These are phyloP conservation scores for Aegotheles bennettii DNA, from an alignment of 2,113 vertebrate species.

Conservation along the genomic window DNA sequence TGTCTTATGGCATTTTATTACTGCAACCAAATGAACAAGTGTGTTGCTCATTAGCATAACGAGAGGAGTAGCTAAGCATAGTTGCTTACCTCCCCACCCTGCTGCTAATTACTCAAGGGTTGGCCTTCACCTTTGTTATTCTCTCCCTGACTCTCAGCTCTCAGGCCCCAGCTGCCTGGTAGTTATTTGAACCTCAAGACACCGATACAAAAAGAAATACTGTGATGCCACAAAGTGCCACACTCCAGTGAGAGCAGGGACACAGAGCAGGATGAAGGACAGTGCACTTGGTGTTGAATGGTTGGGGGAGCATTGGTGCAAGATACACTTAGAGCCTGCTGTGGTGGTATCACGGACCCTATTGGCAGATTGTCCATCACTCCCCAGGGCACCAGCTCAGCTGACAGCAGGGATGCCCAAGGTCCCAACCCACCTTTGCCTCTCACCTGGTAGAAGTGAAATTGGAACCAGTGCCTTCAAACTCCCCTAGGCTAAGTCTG, in stretches of 20 bases:
- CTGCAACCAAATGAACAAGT: not conserved
- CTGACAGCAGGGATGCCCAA: accelerated
- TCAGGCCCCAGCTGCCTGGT: not conserved
- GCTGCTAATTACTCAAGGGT: not conserved
- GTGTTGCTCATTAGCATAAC: not conserved
- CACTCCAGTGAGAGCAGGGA: not conserved
- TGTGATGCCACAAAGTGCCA: not conserved
- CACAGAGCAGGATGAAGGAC: not conserved
- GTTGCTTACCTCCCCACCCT: not conserved
- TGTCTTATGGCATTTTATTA: not conserved
- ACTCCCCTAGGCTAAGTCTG: not conserved
- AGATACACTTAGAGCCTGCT: not conserved
- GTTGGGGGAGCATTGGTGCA: not conserved
- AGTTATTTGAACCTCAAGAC: not conserved
- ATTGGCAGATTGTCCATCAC: not conserved
- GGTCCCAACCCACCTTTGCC: not conserved
- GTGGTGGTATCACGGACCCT: not conserved
- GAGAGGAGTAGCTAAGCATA: not conserved
- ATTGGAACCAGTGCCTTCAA: not conserved
- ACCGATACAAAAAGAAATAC: not conserved
- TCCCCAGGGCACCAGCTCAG: not conserved
- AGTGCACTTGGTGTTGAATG: not conserved
- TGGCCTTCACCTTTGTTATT: not conserved
- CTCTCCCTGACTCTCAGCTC: not conserved
- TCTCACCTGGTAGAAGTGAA: not conserved